A percentile compares a stretch with the other conserved stretches of the same genome.
Evolutionary conservation across 30 jellyfish, hydroid and myxozoan genomes (phyloP).

Genomic region (Aurelia sp.): DNA sequence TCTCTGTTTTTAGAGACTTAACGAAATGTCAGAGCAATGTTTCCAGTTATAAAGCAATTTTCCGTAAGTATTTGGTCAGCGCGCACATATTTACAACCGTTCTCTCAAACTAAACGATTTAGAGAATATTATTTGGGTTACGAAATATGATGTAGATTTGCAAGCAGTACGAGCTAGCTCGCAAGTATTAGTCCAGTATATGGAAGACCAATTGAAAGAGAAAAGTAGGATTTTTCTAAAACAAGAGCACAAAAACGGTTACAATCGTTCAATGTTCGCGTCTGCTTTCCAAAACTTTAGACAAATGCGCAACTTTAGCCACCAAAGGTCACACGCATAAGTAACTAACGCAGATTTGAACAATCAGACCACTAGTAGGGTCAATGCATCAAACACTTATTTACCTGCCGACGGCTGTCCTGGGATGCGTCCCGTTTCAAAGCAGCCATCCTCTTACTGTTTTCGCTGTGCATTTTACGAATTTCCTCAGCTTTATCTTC

Average conservation of each 20-base stretch:
- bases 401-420: slow-evolving; percentile 88
- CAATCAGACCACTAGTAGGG: slow-evolving; percentile 69
- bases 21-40: too few relatives aligned
- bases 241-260: not conserved
- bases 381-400: slow-evolving; percentile 29
- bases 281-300: not conserved
- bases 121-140: too few relatives aligned
- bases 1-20: too few relatives aligned
- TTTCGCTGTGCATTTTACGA: slow-evolving; percentile 52
- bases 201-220: too few relatives aligned
- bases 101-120: too few relatives aligned
- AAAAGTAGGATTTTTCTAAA: too few relatives aligned
- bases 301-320: not conserved
- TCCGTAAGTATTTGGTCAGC: too few relatives aligned
- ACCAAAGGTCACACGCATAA: slow-evolving; percentile 22
- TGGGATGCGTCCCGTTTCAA: slow-evolving; percentile 77
- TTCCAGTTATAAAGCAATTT: too few relatives aligned
- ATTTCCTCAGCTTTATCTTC: slow-evolving; percentile 69
- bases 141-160: too few relatives aligned
- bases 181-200: too few relatives aligned
- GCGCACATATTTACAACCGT: too few relatives aligned
- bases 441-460: slow-evolving; percentile 44
- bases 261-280: not conserved
- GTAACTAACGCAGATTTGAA: slow-evolving; percentile 22
- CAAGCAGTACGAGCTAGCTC: too few relatives aligned